Percentiles rank a stretch among this genome's conserved stretches.
These are phyloP conservation scores for Pholis gunnellus DNA, from an alignment of 2,113 vertebrate genomes.

Conservation along the genomic window DNA sequence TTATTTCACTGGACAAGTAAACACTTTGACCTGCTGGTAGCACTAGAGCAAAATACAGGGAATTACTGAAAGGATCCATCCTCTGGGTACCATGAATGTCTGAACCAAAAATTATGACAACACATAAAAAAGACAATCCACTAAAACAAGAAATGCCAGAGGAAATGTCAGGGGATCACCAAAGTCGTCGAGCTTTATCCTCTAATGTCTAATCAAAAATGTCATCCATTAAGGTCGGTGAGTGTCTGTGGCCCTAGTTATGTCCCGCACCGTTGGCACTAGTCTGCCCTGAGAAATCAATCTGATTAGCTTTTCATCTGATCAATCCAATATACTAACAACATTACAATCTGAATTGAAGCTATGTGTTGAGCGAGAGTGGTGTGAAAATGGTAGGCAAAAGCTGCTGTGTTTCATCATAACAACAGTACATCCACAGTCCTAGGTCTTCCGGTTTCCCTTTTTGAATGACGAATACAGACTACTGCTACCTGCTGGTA, in stretches of 20 bases:
- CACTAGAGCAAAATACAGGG: not conserved
- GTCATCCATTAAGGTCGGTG: not conserved
- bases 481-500: not conserved
- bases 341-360: no score
- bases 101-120: not conserved
- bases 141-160: not conserved
- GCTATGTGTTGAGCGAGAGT: no score
- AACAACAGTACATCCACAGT: not conserved
- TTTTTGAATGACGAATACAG: not conserved
- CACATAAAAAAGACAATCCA: not conserved
- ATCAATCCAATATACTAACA: no score
- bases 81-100: not conserved
- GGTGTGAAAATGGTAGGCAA: no score
- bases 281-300: no score
- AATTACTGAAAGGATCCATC: not conserved
- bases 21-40: not conserved
- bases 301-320: no score
- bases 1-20: not conserved
- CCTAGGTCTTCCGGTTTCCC: not conserved
- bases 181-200: not conserved
- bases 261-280: not conserved
- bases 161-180: not conserved
- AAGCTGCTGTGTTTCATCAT: no score
- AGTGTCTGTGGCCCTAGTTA: not conserved
- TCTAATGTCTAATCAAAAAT: not conserved